Evolutionary conservation across 2,797 vertebrate genomes (phyloP), one percentile per base, ranked within the genome.

Genomic region (Spheniscus humboldti): DNA sequence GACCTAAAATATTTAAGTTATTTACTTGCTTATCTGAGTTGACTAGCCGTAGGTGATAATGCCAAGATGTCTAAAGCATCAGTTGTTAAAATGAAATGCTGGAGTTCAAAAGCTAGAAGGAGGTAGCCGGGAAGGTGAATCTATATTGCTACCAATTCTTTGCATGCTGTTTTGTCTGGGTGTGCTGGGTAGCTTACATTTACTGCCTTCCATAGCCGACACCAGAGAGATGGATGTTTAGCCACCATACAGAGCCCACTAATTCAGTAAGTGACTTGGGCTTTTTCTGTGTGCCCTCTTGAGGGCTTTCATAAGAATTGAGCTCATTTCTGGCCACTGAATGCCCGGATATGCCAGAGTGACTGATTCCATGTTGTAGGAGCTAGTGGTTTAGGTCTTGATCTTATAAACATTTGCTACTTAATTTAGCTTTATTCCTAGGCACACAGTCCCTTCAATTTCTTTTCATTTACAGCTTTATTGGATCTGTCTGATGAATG

Each of bases 391-490:
- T 94, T 88, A 88, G 89, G 82, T 90, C 87, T 76, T 88, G 89
- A 84, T 91, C 69, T 88, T 87, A 62, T 67, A 74, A 90, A 82
- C 43, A 39, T 66, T 86, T 81, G 69, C 89, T 94, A 43, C 28
- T 92, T 94, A 90, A 92, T 94, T 88, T 94, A 86, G 13, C n/a
- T 92, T 92, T 92, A 60, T 71, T 94, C 62, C 66, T 79, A 63
- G 57, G 57, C 59, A 66, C 55, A 50, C 25, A 75, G 57, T 78
- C 28, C 19, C 79, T 88, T 88, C 77, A 69, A 53, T 91, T 94
- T 75, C 43, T 83, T 90, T 79, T 75, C 23, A 35, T 86, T 92
- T 90, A 56, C 62, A 78, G 66, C 47, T 86, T 81, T 92, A 81
- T 92, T 89, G 62, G 45, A 76, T 69, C 73, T 66, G 39, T 78